These are phyloP conservation scores for Phortica magna DNA, from an alignment of 2,888 invertebrate species.

Conservation along the genomic window DNA sequence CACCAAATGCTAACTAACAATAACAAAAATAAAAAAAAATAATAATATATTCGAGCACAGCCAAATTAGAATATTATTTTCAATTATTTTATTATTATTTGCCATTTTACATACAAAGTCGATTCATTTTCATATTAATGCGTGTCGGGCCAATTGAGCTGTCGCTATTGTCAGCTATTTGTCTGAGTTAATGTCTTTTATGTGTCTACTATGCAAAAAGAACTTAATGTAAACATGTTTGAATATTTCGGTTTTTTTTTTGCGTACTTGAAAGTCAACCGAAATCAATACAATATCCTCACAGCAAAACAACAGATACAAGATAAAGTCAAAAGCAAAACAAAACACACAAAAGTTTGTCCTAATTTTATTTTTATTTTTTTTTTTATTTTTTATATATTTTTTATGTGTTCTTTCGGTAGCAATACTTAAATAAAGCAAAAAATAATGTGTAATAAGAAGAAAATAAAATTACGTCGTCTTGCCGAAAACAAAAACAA, in stretches of 20 bases:
- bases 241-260: background rate
- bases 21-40: too few species aligned
- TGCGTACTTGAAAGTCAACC: background rate
- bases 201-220: too few species aligned
- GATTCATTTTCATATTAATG: too few species aligned
- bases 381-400: background rate
- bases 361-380: conserved; percentile 48
- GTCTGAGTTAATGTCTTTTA: too few species aligned
- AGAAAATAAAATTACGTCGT: conserved; percentile 42
- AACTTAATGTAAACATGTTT: background rate
- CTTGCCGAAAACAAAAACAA: background rate
- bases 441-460: conserved; percentile 28
- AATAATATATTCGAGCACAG: background rate
- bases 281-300: conserved; percentile 52
- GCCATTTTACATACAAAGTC: too few species aligned
- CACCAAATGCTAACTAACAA: background rate
- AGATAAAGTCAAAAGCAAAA: conserved; percentile 33
- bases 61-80: too few species aligned
- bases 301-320: conserved; percentile 21
- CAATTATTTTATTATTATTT: too few species aligned
- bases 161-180: too few species aligned
- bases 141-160: too few species aligned
- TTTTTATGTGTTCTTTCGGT: conserved; percentile 10
- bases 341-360: conserved; percentile 60
- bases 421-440: conserved; percentile 34